Base-by-base conservation (phyloP, 2,888 invertebrate species). In the Hofmannophila pseudospretella region DNA sequence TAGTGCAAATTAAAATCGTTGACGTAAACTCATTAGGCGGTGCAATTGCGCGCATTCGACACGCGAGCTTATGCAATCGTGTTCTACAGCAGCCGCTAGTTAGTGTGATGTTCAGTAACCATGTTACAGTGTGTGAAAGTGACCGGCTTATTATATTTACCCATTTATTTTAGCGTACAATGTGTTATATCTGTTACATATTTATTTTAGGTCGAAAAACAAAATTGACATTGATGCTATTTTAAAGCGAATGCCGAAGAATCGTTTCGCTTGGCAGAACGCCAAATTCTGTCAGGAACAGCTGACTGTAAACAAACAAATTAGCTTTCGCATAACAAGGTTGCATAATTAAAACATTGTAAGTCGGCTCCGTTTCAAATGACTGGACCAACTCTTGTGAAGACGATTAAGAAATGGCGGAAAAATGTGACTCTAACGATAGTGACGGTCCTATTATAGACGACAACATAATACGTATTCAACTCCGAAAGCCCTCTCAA, bases 391-490 rank as follows among this genome's bases (percentile, higher is more conserved):
- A 52, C 45, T 44, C 49, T 48, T 43, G 50, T 41, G 40, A 51
- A 49, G 36, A 58, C 53, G 39, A 52, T 45, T 42, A 39, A 53
- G 62, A 56, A 44, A 86, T 85, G 85, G 72, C 74, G 43, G 67
- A 66, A 47, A 71, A 70, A 58, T 64, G 58, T 36, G 58, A 66
- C 38, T 66, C 70, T 27, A 77, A 77, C 64, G 84, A 84, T 56
- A 80, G 81, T 62, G 84, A 85, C 39, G 70, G 74, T 9, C 87
- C 88, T 42, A 63, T 79, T 51, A 79, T 88, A 68, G 77, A 85
- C 46, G 80, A 87, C 51, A 89, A 90, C 52, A 76, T 90, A 49
- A 90, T 91, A 55, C 80, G 88, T 41, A 87, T 91, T 49, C 90
- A 90, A 68, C 72, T 91, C 46, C 82, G 88, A 58, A 90, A 90